Evolutionary conservation across 1,140 invertebrate species (phyloP), one percentile per base, ranked within the genome.

Genomic region (Procambarus clarkii): DNA sequence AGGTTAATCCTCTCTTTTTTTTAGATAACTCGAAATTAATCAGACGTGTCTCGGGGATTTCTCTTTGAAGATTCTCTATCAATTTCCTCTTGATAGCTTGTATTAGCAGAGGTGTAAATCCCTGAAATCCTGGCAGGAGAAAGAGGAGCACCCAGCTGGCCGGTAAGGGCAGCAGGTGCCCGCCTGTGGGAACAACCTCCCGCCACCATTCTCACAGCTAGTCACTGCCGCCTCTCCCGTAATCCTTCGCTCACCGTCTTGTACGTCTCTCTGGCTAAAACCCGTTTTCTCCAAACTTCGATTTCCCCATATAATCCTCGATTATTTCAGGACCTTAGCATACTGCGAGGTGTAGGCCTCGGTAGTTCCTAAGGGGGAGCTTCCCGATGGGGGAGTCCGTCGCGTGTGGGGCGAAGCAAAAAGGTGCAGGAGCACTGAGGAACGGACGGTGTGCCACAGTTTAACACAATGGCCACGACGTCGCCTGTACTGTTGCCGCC

Each of bases 401-500:
- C 45, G 81, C 64, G 54, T 83, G 81, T 69, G 64, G 9, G 64
- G 50, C 81, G 81, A 83, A 83, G 81, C 58, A 83, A 45, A 83
- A 83, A 69, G 60, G 58, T 83, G 45, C 45, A 58, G 3, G 81
- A 50, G 58, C 81, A 83, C 58, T 45, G 69, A 83, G 81, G 58
- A 69, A 3, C 45, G 81, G 81, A 69, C 58, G 13, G 50, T 46
- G 46, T 54, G 84, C 50, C 69, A 58, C 48, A 58, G 71, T 86
- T 86, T 77, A 86, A 85, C 64, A 86, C 84, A 86, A 86, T 86
- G 71, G 71, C 84, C 71, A 76, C 83, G 83, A 85, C 83, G 44
- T 85, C 54, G 80, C 81, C 58, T 83, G 58, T 64, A 86, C 84
- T 54, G 84, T 86, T 86, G 84, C 84, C 84, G 84, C 84, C 84